A percentile compares a stretch with the other conserved stretches of the same genome.
Conservation (phyloP, 2,113 vertebrate genomes). For the Psittacula cyanocephala region DNA sequence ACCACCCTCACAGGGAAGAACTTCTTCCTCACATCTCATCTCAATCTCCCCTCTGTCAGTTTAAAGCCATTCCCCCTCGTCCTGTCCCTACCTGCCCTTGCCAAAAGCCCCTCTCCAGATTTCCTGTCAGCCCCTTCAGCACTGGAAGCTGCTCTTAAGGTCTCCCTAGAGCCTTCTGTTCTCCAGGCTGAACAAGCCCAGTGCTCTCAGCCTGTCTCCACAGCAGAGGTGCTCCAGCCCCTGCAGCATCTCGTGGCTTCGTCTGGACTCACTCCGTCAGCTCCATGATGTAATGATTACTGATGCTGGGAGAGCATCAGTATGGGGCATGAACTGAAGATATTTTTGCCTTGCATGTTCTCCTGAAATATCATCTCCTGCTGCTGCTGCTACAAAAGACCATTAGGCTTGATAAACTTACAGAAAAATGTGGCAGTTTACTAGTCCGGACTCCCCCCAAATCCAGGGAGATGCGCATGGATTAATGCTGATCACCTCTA, state of each 20-base stretch:
- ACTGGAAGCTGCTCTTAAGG: neutral
- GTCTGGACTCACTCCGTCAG: neutral
- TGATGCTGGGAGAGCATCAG: neutral
- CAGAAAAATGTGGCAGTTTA: neutral
- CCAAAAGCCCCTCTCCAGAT: neutral
- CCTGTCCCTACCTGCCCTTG: neutral
- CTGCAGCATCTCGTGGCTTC: neutral
- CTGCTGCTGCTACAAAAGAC: neutral
- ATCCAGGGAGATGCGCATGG: rapidly evolving
- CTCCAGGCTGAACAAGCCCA: neutral
- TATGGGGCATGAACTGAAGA: neutral
- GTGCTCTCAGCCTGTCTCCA: neutral
- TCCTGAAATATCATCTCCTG: neutral
- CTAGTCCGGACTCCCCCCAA: neutral
- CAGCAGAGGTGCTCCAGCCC: neutral
- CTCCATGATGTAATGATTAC: neutral
- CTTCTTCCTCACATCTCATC: too few species aligned
- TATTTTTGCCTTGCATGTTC: neutral
- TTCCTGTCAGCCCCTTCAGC: neutral
- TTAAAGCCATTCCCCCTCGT: neutral
- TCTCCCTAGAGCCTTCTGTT: neutral
- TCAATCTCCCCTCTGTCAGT: too few species aligned
- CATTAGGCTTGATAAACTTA: neutral
- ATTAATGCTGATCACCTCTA: neutral
- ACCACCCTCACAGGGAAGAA: too few species aligned